Base-by-base conservation (phyloP, 2,888 invertebrate genomes). In the Pollenia labialis region DNA sequence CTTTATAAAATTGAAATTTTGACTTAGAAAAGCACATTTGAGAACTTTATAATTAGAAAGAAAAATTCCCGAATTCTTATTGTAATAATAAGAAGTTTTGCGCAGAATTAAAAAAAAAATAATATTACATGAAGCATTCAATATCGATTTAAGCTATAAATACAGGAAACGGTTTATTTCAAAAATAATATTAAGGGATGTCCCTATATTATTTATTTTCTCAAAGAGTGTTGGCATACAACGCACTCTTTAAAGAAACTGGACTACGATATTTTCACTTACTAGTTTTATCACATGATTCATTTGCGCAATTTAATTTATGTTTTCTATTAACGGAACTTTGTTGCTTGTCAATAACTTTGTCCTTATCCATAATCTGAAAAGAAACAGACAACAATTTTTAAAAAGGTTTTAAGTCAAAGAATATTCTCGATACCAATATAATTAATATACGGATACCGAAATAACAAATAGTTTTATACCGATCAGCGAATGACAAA, bases 211-310 rank as follows among this genome's bases (percentile, higher is more conserved):
- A 32, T 32, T 32, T 6, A 32, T 32, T 32, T 32, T 32, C 32
- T 6, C 32, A 32, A 32, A 32, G 32, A 32, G 32, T 32, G 4
- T 32, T 32, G 32, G 6, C 32, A 32, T 32, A 4, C 32, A 6
- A 32, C 32, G 32, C 32, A 32, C 32, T 32, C 32, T 32, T 32
- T 32, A 6, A 32, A 32, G 6, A 12, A 48, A 48, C 48, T 10
- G 48, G 3, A 1, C 6, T 32, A 32, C 32, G 32, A 32, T 32
- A 32, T 32, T 32, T 32, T 32, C 10, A 72, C 89, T 91, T 88
- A 91, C 91, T 90, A 90, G 90, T 89, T 91, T 91, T 91, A 89
- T 91, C 91, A 90, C 89, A 90, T 85, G 81, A 89, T 90, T 91
- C 90, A 89, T 89, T 91, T 88, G 90, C 86, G 90, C 91, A 91